Percentiles rank a stretch among this genome's conserved stretches.
Conservation (phyloP, 2,888 invertebrate species). For the Parnassius glacialis region DNA sequence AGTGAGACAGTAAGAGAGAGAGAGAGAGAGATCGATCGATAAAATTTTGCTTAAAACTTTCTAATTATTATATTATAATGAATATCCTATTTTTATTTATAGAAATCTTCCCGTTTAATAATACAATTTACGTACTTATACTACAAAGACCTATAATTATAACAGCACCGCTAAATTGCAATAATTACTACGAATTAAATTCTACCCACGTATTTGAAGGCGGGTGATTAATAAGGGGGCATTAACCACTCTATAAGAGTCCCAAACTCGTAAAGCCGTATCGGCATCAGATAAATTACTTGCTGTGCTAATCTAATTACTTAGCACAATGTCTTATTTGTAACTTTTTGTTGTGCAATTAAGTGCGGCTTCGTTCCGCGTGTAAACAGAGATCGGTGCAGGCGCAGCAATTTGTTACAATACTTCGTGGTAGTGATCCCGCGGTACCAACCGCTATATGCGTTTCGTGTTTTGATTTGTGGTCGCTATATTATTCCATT, state of each 20-base stretch:
- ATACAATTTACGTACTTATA: conserved; percentile 3
- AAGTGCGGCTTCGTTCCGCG: conserved; percentile 54
- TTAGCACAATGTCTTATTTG: conserved; percentile 77
- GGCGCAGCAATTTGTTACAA: conserved; percentile 50
- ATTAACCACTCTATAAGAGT: conserved; percentile 34
- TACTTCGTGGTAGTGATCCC: conserved; percentile 10
- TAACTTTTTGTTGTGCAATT: conserved; percentile 69
- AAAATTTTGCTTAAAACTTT: too few relatives aligned
- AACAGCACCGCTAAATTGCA: conserved; percentile 20
- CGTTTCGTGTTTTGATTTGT: conserved; percentile 15
- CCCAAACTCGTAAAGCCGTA: conserved; percentile 19
- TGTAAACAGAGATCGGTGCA: conserved; percentile 53
- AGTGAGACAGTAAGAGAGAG: too few relatives aligned
- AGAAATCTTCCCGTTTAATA: too few relatives aligned
- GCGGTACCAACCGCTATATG: conserved; percentile 32
- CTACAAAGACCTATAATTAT: conserved; percentile 17
- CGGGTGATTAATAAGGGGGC: conserved; percentile 25
- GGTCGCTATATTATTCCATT: conserved; percentile 31
- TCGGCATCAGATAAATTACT: conserved; percentile 45
- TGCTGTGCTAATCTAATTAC: conserved; percentile 75
- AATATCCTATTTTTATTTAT: too few relatives aligned
- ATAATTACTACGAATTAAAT: conserved; percentile 21
- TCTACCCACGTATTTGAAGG: conserved; percentile 23
- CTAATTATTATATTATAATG: too few relatives aligned
- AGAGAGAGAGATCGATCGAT: too few relatives aligned